Evolutionary conservation across 1,140 invertebrate genomes (phyloP), one percentile per base, ranked within the genome.

Genomic region (Drosophila sulfurigaster): DNA sequence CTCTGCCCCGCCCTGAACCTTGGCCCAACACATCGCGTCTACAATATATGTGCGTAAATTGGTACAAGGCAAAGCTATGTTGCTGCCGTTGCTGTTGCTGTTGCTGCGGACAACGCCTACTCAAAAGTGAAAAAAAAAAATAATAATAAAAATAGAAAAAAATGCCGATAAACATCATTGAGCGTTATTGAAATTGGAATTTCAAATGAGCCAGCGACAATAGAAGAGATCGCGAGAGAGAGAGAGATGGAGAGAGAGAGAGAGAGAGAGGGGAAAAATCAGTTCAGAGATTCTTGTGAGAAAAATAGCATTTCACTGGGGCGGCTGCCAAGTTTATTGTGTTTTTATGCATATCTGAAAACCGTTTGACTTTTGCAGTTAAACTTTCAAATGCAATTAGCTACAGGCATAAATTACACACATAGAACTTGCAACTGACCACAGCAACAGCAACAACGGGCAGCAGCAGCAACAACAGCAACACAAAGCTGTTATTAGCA

Each of bases 321-420:
- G 79, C 20, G 77, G 35, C 35, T 38, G 35, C 7, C 32, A 45
- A 66, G 64, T 86, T 58, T 67, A 64, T 68, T 73, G 64, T 76
- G 52, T 68, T 67, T 68, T 76, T 66, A 64, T 77, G 78, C 79
- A 88, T 87, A 87, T 87, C 83, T 80, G 74, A 69, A 88, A 88
- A 89, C 78, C 83, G 78, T 88, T 88, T 88, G 85, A 89, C 85
- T 88, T 83, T 88, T 88, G 85, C 83, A 88, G 85, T 89, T 87
- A 88, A 87, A 78, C 83, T 87, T 87, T 87, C 83, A 87, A 87
- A 87, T 88, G 83, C 83, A 87, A 87, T 87, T 87, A 87, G 85
- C 75, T 80, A 57, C 49, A 74, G 77, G 79, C 82, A 86, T 86
- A 86, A 86, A 86, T 86, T 86, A 86, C 75, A 81, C 58, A 86